phyloP scores from a whole-genome alignment of 1,140 invertebrate species.

The Papilio machaon region DNA sequence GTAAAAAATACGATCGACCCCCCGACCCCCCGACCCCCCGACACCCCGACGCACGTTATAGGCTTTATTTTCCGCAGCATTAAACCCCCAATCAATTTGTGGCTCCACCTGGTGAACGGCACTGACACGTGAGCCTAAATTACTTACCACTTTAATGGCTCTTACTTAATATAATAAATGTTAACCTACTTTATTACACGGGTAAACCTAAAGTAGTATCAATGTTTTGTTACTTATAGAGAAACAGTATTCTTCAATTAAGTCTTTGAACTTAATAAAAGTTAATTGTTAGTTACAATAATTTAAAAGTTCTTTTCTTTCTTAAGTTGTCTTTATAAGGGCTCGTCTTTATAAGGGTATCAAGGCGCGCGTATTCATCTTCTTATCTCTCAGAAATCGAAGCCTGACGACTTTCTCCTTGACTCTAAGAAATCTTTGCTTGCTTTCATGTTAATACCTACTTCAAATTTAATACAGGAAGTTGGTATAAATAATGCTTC shows the following conservation, averaged over 20 bases:
- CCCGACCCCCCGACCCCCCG: neutral
- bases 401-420: neutral
- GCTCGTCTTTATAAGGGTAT: no score
- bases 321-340: neutral
- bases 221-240: no score
- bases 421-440: neutral
- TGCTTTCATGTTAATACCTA: neutral
- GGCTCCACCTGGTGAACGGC: constrained; percentile 41
- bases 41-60: constrained; percentile 29
- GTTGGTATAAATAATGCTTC: neutral
- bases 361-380: neutral
- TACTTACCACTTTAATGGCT: neutral
- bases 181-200: neutral
- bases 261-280: neutral
- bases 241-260: neutral
- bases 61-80: constrained; percentile 47
- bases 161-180: neutral
- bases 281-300: neutral
- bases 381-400: neutral
- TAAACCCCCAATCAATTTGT: constrained; percentile 45
- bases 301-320: neutral
- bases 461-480: constrained; percentile 13
- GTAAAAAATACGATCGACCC: constrained; percentile 28
- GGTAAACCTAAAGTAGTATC: neutral
- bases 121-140: constrained; percentile 19